phyloP scores from a whole-genome alignment of 2,888 invertebrate genomes.

The Mythimna albipuncta region DNA sequence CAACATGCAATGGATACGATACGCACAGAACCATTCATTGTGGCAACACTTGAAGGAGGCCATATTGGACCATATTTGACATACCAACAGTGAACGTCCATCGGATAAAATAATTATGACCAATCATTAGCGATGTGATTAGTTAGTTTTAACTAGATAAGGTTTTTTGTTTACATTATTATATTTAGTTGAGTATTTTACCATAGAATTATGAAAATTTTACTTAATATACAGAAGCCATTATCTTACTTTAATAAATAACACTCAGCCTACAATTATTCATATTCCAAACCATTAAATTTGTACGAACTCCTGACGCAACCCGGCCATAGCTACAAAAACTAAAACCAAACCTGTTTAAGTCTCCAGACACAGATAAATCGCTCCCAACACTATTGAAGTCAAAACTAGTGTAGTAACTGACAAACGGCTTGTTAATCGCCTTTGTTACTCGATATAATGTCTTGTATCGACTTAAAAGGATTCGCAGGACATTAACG shows the following conservation, averaged over 20 bases:
- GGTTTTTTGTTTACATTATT: too few relatives aligned
- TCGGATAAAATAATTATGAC: too few relatives aligned
- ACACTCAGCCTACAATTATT: slow-evolving; percentile 51
- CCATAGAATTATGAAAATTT: too few relatives aligned
- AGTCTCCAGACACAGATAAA: slow-evolving; percentile 73
- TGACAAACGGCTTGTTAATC: slow-evolving; percentile 87
- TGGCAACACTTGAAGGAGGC: too few relatives aligned
- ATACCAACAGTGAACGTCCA: too few relatives aligned
- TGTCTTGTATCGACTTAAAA: slow-evolving; percentile 82
- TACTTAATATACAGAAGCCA: neutral
- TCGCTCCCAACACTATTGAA: slow-evolving; percentile 67
- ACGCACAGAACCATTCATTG: too few relatives aligned
- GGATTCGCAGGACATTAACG: slow-evolving; percentile 68
- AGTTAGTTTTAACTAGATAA: too few relatives aligned
- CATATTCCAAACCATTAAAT: slow-evolving; percentile 31
- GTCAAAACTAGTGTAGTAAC: slow-evolving; percentile 72
- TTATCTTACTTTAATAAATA: slow-evolving; percentile 44
- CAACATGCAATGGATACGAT: too few relatives aligned
- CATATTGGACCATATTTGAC: too few relatives aligned
- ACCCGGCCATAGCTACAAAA: slow-evolving; percentile 50
- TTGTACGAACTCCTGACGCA: slow-evolving; percentile 51
- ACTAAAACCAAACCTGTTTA: slow-evolving; percentile 67
- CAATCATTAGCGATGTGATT: too few relatives aligned
- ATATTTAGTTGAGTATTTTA: too few relatives aligned
- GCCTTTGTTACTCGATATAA: slow-evolving; percentile 79